Base-by-base conservation (phyloP, 2,888 invertebrate genomes). In the Drosophila merina region DNA sequence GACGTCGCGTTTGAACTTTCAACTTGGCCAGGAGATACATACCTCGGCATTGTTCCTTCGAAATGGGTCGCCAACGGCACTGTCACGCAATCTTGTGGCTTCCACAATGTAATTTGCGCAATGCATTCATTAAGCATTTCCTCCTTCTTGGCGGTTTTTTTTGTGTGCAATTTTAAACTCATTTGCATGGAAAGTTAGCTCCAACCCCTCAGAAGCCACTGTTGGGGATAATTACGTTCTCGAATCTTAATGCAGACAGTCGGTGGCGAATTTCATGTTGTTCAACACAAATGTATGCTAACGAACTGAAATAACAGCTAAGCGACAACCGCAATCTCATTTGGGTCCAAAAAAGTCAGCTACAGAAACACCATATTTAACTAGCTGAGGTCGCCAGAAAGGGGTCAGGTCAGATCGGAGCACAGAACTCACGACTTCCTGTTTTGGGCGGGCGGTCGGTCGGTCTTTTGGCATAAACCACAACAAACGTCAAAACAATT, bases 401-500 rank as follows among this genome's bases (percentile, higher is more conserved):
- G 25, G 42, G 33, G 55, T 33, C 33, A 2, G 33, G 55, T 33
- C 33, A 2, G 28, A 31, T 54, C 14, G 28, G 8, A 12, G 47
- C 38, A 57, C 26, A 20, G 20, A 20, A 20, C 20, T 20, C 20
- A 20, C 20, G 26, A 28, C 57, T 59, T 59, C 59, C 59, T 20
- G n/a, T 44, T 28, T 57, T 7, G 14, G 52, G 44, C 7, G 25
- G n/a, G n/a, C 8, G 20, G 9, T 42, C 8, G 40, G 8, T 42
- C 8, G 40, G 4, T 42, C 40, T n/a, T 42, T 14, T 20, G 64
- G 66, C 60, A 67, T 73, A 77, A 84, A 80, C 87, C 80, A 77
- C 78, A 81, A 69, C 73, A 86, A 84, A 86, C 68, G 75, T 80
- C 70, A 75, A 80, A 80, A 69, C 77, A 86, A 73, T 80, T 84